Evolutionary conservation across 2,888 invertebrate species (phyloP), one percentile per base, ranked within the genome.

Genomic region (Drosophila mimetica): DNA sequence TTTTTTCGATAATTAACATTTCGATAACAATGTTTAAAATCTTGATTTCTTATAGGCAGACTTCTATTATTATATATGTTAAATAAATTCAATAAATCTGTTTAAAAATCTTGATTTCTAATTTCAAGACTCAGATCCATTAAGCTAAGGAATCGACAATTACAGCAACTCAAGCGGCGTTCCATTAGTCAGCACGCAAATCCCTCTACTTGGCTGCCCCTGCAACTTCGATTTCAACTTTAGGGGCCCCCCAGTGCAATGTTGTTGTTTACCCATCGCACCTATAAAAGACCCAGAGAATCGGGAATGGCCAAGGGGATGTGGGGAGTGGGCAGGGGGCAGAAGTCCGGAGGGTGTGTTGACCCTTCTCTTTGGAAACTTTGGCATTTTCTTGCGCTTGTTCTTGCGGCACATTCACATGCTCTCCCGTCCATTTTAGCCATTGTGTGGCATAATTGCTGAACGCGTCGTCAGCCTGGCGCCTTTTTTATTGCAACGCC

Each of bases 341-440:
- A 80, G 88, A 83, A 83, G 80, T 86, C 89, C 87, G 88, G 90
- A 90, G 90, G 78, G 86, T 89, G 90, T 90, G 90, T 90, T 91
- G 90, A 90, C 90, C 90, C 87, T 90, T 13, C 53, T 51, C 54
- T 58, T 39, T 66, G 55, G 34, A 69, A 61, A 61, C 60, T 44
- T 60, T 48, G 37, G 48, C 53, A 48, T 70, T 71, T 71, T 48
- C 60, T 39, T 67, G 36, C n/a, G 46, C 54, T 46, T 20, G 28
- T 53, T 66, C 55, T 65, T 51, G 63, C 48, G 11, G 36, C 55
- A 28, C 53, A 52, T 18, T 22, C 41, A 64, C 39, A 59, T 30
- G 25, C 14, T 28, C 30, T 32, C 41, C 70, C 57, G 57, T 69
- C 67, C 42, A 34, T 42, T 58, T 34, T 46, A 51, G 67, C 66